phyloP scores from a whole-genome alignment of 1,140 invertebrate species.

The Phortica variegata region DNA sequence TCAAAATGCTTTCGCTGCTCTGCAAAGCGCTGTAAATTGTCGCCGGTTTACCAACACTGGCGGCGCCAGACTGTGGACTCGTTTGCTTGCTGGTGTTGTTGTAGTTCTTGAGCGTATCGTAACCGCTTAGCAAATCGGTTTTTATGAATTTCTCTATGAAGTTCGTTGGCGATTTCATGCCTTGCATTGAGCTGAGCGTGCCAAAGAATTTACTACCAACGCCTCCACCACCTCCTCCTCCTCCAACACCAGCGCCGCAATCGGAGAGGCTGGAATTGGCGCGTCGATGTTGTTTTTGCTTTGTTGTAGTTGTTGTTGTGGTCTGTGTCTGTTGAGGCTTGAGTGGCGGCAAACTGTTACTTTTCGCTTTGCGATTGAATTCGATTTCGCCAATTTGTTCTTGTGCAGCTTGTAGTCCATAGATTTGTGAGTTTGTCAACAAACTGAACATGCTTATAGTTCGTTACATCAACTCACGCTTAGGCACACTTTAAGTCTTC shows the following conservation, averaged over 20 bases:
- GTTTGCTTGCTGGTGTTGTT: slow-evolving; percentile 14
- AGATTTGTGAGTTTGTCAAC: slow-evolving; percentile 40
- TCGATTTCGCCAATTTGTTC: slow-evolving; percentile 1
- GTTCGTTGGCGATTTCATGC: slow-evolving; percentile 35
- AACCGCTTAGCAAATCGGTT: slow-evolving; percentile 37
- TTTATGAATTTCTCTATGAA: slow-evolving; percentile 46
- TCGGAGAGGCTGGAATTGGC: slow-evolving; percentile 35
- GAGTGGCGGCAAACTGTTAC: slow-evolving; percentile 30
- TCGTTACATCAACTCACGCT: too few species aligned
- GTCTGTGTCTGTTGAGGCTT: slow-evolving; percentile 29
- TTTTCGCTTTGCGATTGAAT: slow-evolving; percentile 24
- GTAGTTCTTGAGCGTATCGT: slow-evolving; percentile 40
- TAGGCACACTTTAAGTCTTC: too few species aligned
- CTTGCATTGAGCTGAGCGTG: slow-evolving; percentile 19
- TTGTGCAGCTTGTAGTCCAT: slow-evolving; percentile 29
- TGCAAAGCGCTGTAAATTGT: slow-evolving; percentile 17
- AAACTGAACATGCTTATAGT: slow-evolving; percentile 45
- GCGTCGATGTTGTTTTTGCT: slow-evolving; percentile 24
- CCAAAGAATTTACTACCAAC: slow-evolving; percentile 37
- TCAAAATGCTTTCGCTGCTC: slow-evolving; percentile 16
- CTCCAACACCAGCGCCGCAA: slow-evolving; percentile 4
- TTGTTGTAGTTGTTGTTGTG: slow-evolving; percentile 11
- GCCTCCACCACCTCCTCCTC: too few species aligned
- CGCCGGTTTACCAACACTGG: neutral
- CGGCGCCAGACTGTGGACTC: slow-evolving; percentile 13